Conservation (phyloP, 2,888 invertebrate species). For the Ellobium chinense region DNA sequence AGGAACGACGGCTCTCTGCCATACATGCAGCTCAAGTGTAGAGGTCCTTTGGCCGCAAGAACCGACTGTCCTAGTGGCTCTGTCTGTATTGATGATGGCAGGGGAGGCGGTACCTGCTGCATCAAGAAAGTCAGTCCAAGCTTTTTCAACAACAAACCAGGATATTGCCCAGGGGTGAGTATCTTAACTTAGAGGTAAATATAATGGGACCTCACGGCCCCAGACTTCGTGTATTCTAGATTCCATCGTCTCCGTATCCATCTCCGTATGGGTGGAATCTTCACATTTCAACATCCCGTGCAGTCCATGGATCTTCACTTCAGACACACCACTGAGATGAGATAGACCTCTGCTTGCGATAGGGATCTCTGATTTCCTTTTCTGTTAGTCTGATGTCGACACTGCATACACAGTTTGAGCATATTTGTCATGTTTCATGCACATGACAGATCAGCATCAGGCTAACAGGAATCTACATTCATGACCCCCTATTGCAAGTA, state of each 20-base stretch:
- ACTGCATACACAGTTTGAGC: no score
- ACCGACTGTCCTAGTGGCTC: neutral
- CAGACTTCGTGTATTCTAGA: neutral
- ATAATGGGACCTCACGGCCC: neutral
- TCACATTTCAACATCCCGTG: no score
- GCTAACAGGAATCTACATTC: no score
- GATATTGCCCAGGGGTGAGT: conserved; percentile 6
- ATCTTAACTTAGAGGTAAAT: no score
- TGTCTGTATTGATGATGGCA: conserved; percentile 4
- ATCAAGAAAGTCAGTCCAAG: neutral
- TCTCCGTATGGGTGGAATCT: no score
- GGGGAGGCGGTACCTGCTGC: conserved; percentile 6
- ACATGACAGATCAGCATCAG: no score
- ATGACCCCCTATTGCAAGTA: no score
- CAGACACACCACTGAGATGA: no score
- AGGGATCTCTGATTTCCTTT: neutral
- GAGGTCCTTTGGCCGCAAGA: neutral
- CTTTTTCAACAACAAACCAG: conserved; percentile 6
- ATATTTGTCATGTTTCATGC: no score
- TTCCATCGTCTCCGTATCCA: no score
- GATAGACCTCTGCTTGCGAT: neutral
- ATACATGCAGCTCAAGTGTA: neutral
- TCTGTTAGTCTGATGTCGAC: no score
- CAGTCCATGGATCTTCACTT: neutral
- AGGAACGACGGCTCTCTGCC: neutral